A percentile compares a stretch with the other conserved stretches of the same genome.
phyloP scores from a whole-genome alignment of 92 coral and sea anemone species.

The Bergia sp. region DNA sequence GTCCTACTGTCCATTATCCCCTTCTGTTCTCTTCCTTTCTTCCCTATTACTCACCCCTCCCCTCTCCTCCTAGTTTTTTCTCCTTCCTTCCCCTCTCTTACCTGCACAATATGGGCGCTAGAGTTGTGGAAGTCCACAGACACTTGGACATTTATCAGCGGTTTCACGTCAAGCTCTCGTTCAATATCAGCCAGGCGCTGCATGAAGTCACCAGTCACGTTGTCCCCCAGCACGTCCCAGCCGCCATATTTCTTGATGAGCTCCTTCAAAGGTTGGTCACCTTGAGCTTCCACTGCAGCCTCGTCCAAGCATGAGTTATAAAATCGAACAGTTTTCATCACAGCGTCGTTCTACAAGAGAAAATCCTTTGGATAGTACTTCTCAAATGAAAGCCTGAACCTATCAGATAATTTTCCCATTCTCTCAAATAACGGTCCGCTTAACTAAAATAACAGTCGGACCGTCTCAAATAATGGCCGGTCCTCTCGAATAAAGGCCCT shows the following conservation, averaged over 20 bases:
- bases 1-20: too few relatives aligned
- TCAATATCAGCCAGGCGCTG: conserved; percentile 17
- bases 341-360: conserved; percentile 19
- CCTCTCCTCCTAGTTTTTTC: too few relatives aligned
- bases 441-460: not conserved
- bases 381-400: not conserved
- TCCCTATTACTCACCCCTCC: too few relatives aligned
- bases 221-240: conserved; percentile 20
- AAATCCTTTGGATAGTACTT: not conserved
- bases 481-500: too few relatives aligned
- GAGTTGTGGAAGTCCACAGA: conserved; percentile 7
- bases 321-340: conserved; percentile 26
- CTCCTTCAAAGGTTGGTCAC: not conserved
- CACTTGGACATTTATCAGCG: conserved; percentile 2
- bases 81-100: not conserved
- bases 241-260: conserved; percentile 37
- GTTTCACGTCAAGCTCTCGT: conserved; percentile 9
- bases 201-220: not conserved
- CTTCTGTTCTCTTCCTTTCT: too few relatives aligned
- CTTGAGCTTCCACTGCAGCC: not conserved
- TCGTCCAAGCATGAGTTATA: conserved; percentile 14
- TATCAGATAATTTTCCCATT: too few relatives aligned
- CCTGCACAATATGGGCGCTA: conserved; percentile 15
- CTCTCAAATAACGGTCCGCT: not conserved
- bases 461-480: too few relatives aligned